phyloP scores from a whole-genome alignment of 2,797 vertebrate species.

The Oryzias dopingdopingensis region DNA sequence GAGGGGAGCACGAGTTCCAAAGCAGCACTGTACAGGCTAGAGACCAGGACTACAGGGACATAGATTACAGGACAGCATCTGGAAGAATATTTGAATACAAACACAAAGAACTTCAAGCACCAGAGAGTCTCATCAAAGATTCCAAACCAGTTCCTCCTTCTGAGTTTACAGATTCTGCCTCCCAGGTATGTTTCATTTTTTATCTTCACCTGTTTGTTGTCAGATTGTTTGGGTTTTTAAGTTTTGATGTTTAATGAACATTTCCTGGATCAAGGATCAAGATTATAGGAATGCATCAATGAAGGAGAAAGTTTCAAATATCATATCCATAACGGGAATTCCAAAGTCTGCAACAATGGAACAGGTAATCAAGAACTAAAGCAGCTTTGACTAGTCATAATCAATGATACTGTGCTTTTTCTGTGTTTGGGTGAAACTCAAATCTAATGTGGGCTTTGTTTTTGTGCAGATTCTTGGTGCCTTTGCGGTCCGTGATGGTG shows the following conservation, averaged over 20 bases:
- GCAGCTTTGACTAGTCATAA: background rate
- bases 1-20: conserved; percentile 73
- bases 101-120: conserved; percentile 77
- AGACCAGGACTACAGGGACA: conserved; percentile 94
- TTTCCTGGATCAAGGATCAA: conserved; percentile 74
- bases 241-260: conserved; percentile 22
- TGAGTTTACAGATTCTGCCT: conserved; percentile 73
- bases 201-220: background rate
- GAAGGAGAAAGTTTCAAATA: conserved; percentile 88
- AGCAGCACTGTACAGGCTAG: conserved; percentile 81
- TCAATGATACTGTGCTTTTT: too few relatives aligned
- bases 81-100: conserved; percentile 87
- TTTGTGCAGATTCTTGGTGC: conserved; percentile 77
- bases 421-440: background rate
- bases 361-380: conserved; percentile 79
- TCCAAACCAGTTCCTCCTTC: conserved; percentile 72
- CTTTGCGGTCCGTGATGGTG: conserved; percentile 77
- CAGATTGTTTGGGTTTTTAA: conserved; percentile 1
- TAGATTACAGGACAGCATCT: conserved; percentile 89
- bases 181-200: conserved; percentile 66
- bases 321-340: conserved; percentile 90
- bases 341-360: conserved; percentile 95
- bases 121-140: conserved; percentile 80
- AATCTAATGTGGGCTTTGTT: background rate
- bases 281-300: conserved; percentile 80